Evolutionary conservation across 1,140 invertebrate species (phyloP), one percentile per base, ranked within the genome.

Genomic region (Mamestra configurata): DNA sequence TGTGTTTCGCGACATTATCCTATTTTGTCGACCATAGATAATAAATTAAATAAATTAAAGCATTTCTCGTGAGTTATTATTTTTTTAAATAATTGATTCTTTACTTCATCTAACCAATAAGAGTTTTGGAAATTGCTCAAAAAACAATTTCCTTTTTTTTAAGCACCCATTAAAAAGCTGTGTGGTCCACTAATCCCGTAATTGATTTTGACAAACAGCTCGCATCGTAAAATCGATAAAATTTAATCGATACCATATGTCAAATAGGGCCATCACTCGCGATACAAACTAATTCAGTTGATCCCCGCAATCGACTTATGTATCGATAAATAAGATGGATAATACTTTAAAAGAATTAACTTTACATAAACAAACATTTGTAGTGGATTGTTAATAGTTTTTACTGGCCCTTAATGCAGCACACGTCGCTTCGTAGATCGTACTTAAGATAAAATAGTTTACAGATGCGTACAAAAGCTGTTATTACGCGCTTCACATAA

Each of bases 401-500:
- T 88, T 83, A 84, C 78, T 68, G 79, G 70, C 79, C 82, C 79
- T 85, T 82, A 82, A 83, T 66, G 76, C 75, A 13, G 66, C 57
- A 59, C 77, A 76, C 70, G 43, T 70, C 51, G 78, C 79, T 80
- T 81, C 79, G 55, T 57, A 82, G 84, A 89, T 89, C 81, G 71
- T 79, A 78, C 76, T 73, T 80, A 82, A 82, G 85, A 89, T 89
- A 89, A 85, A 85, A 84, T 84, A 88, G 84, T 87, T 86, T 81
- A 88, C 86, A 87, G 82, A 88, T 88, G 85, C 77, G 79, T 81
- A 73, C 51, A 81, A 82, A 84, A 85, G 80, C 83, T 87, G 82
- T 88, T 86, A 87, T 88, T 86, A 86, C 78, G 55, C 79, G 81
- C 59, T 79, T 75, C 75, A 80, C 71, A 72, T 90, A 86, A 88